A percentile compares a stretch with the other conserved stretches of the same genome.
Evolutionary conservation across 2,888 invertebrate genomes (phyloP).

Genomic region (Notodonta dromedarius): DNA sequence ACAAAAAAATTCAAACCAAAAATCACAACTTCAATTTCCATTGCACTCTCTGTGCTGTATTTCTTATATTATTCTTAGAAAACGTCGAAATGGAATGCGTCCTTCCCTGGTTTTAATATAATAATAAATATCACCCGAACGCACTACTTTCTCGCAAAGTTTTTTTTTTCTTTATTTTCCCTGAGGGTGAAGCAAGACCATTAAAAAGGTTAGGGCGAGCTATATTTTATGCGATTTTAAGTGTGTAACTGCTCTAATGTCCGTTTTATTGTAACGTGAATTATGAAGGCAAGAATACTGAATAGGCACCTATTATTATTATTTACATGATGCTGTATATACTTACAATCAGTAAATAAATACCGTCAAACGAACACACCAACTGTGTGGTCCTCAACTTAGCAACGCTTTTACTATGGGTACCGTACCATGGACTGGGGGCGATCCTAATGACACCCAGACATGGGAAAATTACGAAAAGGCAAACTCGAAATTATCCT

Average conservation of each 20-base stretch:
- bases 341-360: too few species aligned
- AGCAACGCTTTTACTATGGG: too few species aligned
- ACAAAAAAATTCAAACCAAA: conserved; percentile 11
- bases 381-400: too few species aligned
- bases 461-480: too few species aligned
- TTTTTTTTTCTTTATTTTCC: conserved; percentile 75
- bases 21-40: conserved; percentile 19
- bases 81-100: conserved; percentile 20
- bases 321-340: too few species aligned
- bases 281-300: conserved; percentile 47
- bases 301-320: too few species aligned
- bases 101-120: conserved; percentile 75
- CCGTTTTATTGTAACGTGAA: conserved; percentile 67
- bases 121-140: conserved; percentile 78
- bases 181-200: conserved; percentile 71
- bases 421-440: too few species aligned
- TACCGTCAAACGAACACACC: too few species aligned
- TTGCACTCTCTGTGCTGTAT: conserved; percentile 6
- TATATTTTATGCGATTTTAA: conserved; percentile 83
- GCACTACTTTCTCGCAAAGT: conserved; percentile 75
- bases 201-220: conserved; percentile 79
- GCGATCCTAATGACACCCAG: too few species aligned
- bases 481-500: too few species aligned
- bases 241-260: conserved; percentile 78
- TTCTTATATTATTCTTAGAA: not conserved